phyloP scores from a whole-genome alignment of 2,888 invertebrate genomes.

The Ernsta delagoae region DNA sequence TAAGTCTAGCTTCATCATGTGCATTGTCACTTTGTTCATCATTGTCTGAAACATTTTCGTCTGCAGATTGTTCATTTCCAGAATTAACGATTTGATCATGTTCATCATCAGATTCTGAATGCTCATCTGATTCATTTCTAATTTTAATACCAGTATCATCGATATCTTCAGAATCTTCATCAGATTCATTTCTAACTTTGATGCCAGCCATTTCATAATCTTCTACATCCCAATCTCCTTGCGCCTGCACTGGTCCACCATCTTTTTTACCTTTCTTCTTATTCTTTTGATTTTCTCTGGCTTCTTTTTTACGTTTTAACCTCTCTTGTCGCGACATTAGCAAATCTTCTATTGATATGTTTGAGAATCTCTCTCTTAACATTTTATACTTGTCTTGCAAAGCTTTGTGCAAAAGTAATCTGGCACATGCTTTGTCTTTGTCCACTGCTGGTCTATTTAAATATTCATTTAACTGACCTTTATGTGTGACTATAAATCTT shows the following conservation, averaged over 20 bases:
- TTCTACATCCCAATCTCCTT: conserved; percentile 67
- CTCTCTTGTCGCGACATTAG: conserved; percentile 76
- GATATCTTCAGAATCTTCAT: neutral
- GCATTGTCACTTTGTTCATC: conserved; percentile 36
- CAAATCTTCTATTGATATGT: conserved; percentile 71
- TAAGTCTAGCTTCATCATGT: conserved; percentile 13
- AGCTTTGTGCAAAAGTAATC: conserved; percentile 70
- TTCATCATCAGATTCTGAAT: conserved; percentile 40
- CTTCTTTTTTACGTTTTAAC: conserved; percentile 70
- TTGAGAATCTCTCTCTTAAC: conserved; percentile 64
- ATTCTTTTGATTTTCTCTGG: conserved; percentile 64
- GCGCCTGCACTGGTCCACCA: conserved; percentile 54
- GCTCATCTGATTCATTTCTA: conserved; percentile 12
- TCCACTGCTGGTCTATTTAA: conserved; percentile 69
- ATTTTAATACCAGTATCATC: conserved; percentile 19
- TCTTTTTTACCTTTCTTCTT: conserved; percentile 51
- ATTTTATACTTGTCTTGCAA: conserved; percentile 70
- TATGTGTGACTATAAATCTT: conserved; percentile 70
- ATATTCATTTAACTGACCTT: conserved; percentile 62
- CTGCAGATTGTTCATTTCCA: conserved; percentile 28
- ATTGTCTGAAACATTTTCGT: conserved; percentile 10
- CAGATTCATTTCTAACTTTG: conserved; percentile 24
- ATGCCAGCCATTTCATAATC: conserved; percentile 33
- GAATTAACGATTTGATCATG: conserved; percentile 29
- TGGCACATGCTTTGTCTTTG: conserved; percentile 70